These are phyloP conservation scores for Melanostoma mellinum DNA, from an alignment of 2,888 invertebrate genomes.

Conservation along the genomic window DNA sequence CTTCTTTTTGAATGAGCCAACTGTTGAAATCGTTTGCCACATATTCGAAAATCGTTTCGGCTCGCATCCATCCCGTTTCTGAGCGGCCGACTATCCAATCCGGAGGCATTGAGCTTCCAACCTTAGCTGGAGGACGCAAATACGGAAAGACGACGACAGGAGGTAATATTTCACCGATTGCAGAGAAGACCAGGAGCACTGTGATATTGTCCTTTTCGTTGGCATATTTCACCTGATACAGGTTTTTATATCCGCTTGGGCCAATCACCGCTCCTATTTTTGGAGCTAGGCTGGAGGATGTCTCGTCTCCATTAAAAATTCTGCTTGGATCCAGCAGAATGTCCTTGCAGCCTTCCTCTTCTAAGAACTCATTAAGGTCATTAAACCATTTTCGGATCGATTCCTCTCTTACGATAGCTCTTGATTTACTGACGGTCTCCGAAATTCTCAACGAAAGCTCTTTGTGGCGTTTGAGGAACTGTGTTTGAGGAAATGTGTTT, in stretches of 20 bases:
- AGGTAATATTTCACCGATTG: conserved; percentile 27
- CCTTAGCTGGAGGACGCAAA: conserved; percentile 8
- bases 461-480: conserved; percentile 21
- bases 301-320: background rate
- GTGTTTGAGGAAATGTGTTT: conserved; percentile 20
- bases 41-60: too few relatives aligned
- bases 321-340: too few relatives aligned
- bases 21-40: too few relatives aligned
- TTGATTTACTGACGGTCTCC: conserved; percentile 8
- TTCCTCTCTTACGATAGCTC: conserved; percentile 12
- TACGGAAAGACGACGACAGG: conserved; percentile 13
- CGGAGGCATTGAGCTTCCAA: background rate
- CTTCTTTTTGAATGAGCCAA: background rate
- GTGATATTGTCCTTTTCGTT: conserved; percentile 36
- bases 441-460: conserved; percentile 1
- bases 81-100: background rate
- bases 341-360: conserved; percentile 13
- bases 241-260: conserved; percentile 16
- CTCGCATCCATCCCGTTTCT: background rate
- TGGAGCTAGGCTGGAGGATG: conserved; percentile 17
- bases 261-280: conserved; percentile 22
- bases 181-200: conserved; percentile 28
- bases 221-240: conserved; percentile 12
- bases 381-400: too few relatives aligned
- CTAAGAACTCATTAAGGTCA: conserved; percentile 28